These are phyloP conservation scores for Hystrix brachyura DNA, from an alignment of 2,113 vertebrate species.

Conservation along the genomic window DNA sequence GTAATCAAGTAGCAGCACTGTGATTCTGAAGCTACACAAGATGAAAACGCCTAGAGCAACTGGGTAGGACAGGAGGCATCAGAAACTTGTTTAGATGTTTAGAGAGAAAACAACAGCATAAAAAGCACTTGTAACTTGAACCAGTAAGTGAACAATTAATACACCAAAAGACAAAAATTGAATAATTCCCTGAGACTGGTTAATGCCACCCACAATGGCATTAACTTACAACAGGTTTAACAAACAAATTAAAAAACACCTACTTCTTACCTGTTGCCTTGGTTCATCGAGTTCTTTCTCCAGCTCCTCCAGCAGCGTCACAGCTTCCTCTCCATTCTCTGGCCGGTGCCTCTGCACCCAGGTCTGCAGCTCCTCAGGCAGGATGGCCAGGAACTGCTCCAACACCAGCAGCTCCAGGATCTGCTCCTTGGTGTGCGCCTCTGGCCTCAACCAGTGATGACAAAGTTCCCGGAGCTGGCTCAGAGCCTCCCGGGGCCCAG, in stretches of 20 bases:
- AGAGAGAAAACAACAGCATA: slow-evolving; percentile 15
- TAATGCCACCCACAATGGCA: not conserved
- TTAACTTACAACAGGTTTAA: not conserved
- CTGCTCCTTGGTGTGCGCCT: slow-evolving; percentile 15
- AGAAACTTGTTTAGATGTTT: slow-evolving; percentile 40
- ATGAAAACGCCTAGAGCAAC: slow-evolving; percentile 15
- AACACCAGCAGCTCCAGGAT: slow-evolving; percentile 58
- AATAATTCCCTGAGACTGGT: not conserved
- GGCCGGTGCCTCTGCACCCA: slow-evolving; percentile 49
- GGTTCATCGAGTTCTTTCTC: slow-evolving; percentile 45
- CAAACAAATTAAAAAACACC: not conserved
- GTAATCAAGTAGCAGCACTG: slow-evolving; percentile 66
- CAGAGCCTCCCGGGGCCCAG: slow-evolving; percentile 55
- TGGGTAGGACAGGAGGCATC: slow-evolving; percentile 6
- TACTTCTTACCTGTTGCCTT: slow-evolving; percentile 34
- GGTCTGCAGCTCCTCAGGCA: slow-evolving; percentile 56
- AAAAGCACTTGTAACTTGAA: slow-evolving; percentile 11
- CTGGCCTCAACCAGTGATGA: slow-evolving; percentile 30
- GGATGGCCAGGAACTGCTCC: slow-evolving; percentile 64
- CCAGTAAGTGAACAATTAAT: not conserved
- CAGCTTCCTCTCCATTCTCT: slow-evolving; percentile 58
- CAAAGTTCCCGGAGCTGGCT: slow-evolving; percentile 29
- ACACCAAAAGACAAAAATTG: not conserved
- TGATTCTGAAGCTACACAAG: slow-evolving; percentile 9
- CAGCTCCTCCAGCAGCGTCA: slow-evolving; percentile 66